Base-by-base conservation (phyloP, 2,888 invertebrate species). In the Encarsia formosa region DNA sequence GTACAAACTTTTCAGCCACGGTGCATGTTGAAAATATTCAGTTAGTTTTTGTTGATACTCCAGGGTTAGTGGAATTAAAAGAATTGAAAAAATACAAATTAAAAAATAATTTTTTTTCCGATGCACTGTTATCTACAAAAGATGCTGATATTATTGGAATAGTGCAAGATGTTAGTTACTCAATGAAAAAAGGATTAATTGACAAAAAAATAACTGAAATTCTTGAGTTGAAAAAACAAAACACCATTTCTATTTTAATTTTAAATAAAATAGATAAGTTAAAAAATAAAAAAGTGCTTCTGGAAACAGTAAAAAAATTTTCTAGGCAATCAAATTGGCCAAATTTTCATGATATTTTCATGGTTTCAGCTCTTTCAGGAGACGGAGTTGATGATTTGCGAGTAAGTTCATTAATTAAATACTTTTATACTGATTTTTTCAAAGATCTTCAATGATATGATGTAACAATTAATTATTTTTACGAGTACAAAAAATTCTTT, bases 31-130 rank as follows among this genome's bases (percentile, higher is more conserved):
- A 81, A n/a, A 78, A 88, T 54, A 86, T 88, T 1, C 98, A 98
- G 76, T 80, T 98, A 32, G 82, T 95, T 29, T 90, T 97, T 68
- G 77, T 93, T 23, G 98, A 98, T 68, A 96, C 96, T 4, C 98
- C 98, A 2, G 98, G 98, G 22, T 75, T 96, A 29, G 85, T 94
- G 0, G 82, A 84, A 19, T 74, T 77, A 35, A 76, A 77, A 31
- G 89, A 93, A 69, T 75, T 79, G 56, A 82, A 82, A 66, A 86
- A 78, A 63, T 82, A 79, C 65, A 75, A 81, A 22, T 73, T 87
- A 45, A 78, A 78, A 49, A 71, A 75, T 24, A 73, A 77, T 1
- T 84, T 88, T 68, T 67, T 79, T 31, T 79, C 78, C 32, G 85
- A 77, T 77, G 84, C 77, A 64, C 79, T 75, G 74, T 74, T 71